Percentiles rank a stretch among this genome's conserved stretches.
These are phyloP conservation scores for Motacilla alba DNA, from an alignment of 2,113 vertebrate species.

Conservation along the genomic window DNA sequence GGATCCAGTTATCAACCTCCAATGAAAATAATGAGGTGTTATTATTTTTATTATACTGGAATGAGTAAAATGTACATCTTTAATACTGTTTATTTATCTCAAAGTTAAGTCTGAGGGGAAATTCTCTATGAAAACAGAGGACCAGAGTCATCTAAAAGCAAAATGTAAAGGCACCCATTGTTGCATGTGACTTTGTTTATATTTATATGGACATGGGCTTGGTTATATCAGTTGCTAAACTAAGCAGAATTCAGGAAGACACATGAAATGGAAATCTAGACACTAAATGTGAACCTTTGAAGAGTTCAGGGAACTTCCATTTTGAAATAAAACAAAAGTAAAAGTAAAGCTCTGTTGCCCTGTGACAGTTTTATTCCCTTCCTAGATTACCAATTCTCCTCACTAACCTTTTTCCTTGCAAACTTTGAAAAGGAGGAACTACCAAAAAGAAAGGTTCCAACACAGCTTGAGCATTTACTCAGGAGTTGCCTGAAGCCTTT, in stretches of 20 bases:
- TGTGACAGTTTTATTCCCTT: neutral
- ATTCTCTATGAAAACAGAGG: slow-evolving; percentile 6
- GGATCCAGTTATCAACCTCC: neutral
- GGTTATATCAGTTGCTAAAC: neutral
- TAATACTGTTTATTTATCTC: slow-evolving; percentile 8
- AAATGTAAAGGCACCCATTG: neutral
- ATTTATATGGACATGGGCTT: neutral
- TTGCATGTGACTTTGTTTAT: neutral
- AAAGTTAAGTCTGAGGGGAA: neutral
- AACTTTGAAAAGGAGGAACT: neutral
- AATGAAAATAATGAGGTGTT: slow-evolving; percentile 12
- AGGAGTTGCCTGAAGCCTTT: neutral
- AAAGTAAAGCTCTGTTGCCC: neutral
- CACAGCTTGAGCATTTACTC: neutral
- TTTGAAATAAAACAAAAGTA: slow-evolving; percentile 13
- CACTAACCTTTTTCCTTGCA: neutral
- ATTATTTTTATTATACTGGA: slow-evolving; percentile 36
- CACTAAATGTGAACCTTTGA: neutral
- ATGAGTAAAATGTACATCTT: slow-evolving; percentile 40
- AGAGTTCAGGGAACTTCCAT: neutral
- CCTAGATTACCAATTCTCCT: neutral
- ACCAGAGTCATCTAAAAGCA: neutral
- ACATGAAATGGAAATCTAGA: neutral
- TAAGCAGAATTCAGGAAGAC: neutral
- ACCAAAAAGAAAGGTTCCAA: neutral